Evolutionary conservation across 2,113 vertebrate species (phyloP), one percentile per base, ranked within the genome.

Genomic region (Cervus canadensis): DNA sequence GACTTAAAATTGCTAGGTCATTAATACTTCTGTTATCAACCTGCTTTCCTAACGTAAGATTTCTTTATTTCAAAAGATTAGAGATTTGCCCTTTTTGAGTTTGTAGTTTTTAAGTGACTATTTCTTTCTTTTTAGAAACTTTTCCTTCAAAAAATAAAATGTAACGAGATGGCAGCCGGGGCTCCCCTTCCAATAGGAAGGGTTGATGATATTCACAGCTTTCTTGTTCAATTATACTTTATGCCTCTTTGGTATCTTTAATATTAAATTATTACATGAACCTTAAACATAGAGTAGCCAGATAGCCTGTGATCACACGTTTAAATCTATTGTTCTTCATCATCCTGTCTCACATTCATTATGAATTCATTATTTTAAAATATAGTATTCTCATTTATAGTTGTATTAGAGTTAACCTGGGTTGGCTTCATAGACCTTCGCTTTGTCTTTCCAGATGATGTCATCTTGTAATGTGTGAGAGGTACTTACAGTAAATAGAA

Each of bases 71-170:
- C 15, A 56, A 82, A 83, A 62, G 50, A 43, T 91, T 79, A 43
- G 57, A 91, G 40, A 79, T 54, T 85, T 52, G 5, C 17, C 52
- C 7, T 74, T 94, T 60, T 74, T 88, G 56, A 84, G 45, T 74
- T 74, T 81, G 2, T 85, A 50, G 7, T 83, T 94, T 94, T 78
- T 43, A 96, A 88, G 45, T 85, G 83, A 90, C 10, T 67, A 2
- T 6, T 60, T 36, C 36, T 67, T 78, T 84, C 11, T 90, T 60
- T 79, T 90, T 81, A 40, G 33, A 67, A 52, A 84, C 4, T 56
- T 95, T 92, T 83, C 57, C 85, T 96, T 48, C 19, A 93, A 59
- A 76, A 89, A 95, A 76, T 64, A 52, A 71, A 28, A 57, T 84
- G 12, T 33, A 85, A 60, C 0, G 16, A 30, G 23, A 26, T 33